Evolutionary conservation across 2,888 invertebrate genomes (phyloP).

Genomic region (Trachelus tabidus): DNA sequence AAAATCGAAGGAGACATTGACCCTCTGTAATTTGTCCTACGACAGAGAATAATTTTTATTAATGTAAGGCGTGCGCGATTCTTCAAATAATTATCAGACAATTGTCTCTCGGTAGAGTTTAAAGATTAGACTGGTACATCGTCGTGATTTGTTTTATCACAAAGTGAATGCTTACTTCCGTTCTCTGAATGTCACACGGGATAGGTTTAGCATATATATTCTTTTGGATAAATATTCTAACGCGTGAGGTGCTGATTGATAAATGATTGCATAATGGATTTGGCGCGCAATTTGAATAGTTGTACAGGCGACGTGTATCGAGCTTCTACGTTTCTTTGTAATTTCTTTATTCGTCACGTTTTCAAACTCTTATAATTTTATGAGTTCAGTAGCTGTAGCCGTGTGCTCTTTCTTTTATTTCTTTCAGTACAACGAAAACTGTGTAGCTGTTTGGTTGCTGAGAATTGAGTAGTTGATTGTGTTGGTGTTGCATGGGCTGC

Average conservation of each 20-base stretch:
- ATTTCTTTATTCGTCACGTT: background rate
- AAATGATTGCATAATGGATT: background rate
- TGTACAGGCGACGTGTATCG: background rate
- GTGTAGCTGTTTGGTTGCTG: conserved; percentile 27
- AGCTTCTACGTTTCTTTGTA: background rate
- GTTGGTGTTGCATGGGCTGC: conserved; percentile 45
- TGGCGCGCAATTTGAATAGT: background rate
- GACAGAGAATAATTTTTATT: background rate
- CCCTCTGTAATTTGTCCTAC: background rate
- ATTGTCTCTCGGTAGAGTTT: background rate
- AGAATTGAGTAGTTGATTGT: conserved; percentile 34
- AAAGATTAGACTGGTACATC: background rate
- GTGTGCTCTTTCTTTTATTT: conserved; percentile 33
- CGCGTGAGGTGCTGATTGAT: background rate
- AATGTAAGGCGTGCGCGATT: background rate
- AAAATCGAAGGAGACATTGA: background rate
- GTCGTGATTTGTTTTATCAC: background rate
- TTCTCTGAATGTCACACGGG: background rate
- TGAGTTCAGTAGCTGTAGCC: conserved; percentile 31
- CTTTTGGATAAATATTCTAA: background rate
- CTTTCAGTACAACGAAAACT: conserved; percentile 39
- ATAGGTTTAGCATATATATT: background rate
- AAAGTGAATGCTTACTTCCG: background rate
- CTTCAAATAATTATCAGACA: background rate
- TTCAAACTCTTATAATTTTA: conserved; percentile 22